Conservation (phyloP, 2,797 vertebrate genomes). For the Alauda arvensis region DNA sequence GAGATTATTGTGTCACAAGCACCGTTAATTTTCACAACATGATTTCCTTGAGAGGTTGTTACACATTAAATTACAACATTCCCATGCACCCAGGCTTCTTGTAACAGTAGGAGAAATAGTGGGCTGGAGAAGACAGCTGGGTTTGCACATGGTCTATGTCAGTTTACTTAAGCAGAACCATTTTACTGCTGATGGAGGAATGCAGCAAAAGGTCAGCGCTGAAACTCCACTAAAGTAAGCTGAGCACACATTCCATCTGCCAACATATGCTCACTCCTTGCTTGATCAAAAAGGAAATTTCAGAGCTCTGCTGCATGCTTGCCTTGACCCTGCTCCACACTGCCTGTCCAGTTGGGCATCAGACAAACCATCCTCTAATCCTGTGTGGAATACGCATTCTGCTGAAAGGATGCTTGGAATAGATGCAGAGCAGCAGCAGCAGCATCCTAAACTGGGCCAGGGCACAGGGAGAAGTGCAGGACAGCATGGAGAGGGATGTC, state of each 20-base stretch:
- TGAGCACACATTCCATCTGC: slow-evolving; percentile 43
- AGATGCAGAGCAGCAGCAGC: neutral
- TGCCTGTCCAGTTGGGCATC: slow-evolving; percentile 18
- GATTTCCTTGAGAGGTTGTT: neutral
- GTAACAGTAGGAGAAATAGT: slow-evolving; percentile 46
- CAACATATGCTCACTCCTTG: slow-evolving; percentile 36
- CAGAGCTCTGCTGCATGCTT: slow-evolving; percentile 36
- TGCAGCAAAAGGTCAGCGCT: slow-evolving; percentile 55
- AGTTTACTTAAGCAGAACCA: slow-evolving; percentile 51
- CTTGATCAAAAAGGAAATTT: slow-evolving; percentile 51
- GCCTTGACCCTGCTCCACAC: slow-evolving; percentile 53
- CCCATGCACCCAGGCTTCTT: neutral
- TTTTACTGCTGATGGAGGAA: slow-evolving; percentile 47
- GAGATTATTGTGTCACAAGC: neutral
- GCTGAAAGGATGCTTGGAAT: slow-evolving; percentile 37
- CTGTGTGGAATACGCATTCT: neutral
- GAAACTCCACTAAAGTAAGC: slow-evolving; percentile 49
- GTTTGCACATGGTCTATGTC: slow-evolving; percentile 28
- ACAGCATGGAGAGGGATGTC: neutral
- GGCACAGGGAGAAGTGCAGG: neutral
- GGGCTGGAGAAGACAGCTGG: slow-evolving; percentile 54
- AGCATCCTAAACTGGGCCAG: neutral
- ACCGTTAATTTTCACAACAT: neutral
- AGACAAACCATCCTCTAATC: slow-evolving; percentile 47
- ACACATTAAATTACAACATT: neutral